Conservation (phyloP, 1,140 invertebrate genomes). For the Macrotrachela quadricornifera region DNA sequence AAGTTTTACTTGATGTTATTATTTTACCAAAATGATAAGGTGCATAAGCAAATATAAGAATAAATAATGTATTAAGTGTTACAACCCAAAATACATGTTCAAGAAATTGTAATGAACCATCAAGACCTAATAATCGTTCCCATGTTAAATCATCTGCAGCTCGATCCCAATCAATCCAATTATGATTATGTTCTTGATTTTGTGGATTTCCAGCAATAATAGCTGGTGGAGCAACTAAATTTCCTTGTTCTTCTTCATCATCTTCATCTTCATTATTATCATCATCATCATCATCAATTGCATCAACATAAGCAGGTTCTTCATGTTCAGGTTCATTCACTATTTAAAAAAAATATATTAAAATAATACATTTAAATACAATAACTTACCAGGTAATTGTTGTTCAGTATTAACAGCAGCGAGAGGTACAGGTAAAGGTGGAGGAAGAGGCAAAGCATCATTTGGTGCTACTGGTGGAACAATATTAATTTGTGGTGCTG, state of each 20-base stretch:
- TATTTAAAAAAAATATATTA: no score
- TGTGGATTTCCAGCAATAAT: conserved; percentile 17
- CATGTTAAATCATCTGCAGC: conserved; percentile 91
- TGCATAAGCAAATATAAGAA: conserved; percentile 43
- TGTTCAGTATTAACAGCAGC: neutral
- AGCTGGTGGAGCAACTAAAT: conserved; percentile 1
- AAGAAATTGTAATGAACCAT: conserved; percentile 83
- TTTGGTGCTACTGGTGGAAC: neutral
- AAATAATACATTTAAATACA: conserved; percentile 2
- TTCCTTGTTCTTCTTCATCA: conserved; percentile 19
- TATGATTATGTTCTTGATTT: conserved; percentile 52
- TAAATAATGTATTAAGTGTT: conserved; percentile 83
- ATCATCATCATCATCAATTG: conserved; percentile 13
- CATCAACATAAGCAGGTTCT: conserved; percentile 13
- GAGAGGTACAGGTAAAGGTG: neutral
- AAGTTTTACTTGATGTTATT: no score
- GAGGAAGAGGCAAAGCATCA: neutral
- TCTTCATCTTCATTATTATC: conserved; percentile 18
- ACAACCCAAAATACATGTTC: conserved; percentile 99
- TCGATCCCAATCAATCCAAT: conserved; percentile 90
- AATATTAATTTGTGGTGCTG: neutral
- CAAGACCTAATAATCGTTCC: conserved; percentile 72
- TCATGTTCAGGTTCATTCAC: no score
- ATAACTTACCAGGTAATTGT: conserved; percentile 12
- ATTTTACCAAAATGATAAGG: no score